phyloP scores from a whole-genome alignment of 2,113 vertebrate species.

The Eidolon helvum region DNA sequence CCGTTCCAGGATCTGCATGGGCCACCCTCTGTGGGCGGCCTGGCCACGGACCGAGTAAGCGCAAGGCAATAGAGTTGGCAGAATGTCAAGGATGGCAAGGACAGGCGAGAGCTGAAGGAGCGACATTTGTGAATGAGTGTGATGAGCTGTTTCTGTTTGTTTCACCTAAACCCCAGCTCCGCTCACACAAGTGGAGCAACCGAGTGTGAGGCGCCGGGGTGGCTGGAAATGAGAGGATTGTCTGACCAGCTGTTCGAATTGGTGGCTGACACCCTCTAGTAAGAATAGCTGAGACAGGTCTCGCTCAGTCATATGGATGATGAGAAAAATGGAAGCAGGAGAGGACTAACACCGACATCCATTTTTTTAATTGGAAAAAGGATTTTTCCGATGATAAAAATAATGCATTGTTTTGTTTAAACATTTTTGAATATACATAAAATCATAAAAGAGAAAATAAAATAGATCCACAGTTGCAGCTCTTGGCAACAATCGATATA shows the following conservation, averaged over 20 bases:
- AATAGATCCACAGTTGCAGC: neutral
- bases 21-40: neutral
- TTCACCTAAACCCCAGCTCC: constrained; percentile 4
- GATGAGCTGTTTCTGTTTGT: constrained; percentile 46
- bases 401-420: neutral
- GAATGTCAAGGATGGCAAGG: neutral
- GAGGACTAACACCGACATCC: neutral
- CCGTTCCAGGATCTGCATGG: neutral
- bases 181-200: neutral
- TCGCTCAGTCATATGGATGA: neutral
- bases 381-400: neutral
- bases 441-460: neutral
- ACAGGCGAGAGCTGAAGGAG: neutral
- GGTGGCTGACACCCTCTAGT: neutral
- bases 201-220: neutral
- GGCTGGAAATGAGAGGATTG: neutral
- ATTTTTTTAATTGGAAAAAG: neutral
- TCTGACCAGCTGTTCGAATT: neutral
- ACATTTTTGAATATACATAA: neutral
- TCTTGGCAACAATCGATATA: neutral
- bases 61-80: neutral
- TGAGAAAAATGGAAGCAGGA: neutral
- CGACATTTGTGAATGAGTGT: neutral
- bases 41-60: neutral
- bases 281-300: neutral